phyloP scores from a whole-genome alignment of 2,888 invertebrate genomes.

The Erannis defoliaria region DNA sequence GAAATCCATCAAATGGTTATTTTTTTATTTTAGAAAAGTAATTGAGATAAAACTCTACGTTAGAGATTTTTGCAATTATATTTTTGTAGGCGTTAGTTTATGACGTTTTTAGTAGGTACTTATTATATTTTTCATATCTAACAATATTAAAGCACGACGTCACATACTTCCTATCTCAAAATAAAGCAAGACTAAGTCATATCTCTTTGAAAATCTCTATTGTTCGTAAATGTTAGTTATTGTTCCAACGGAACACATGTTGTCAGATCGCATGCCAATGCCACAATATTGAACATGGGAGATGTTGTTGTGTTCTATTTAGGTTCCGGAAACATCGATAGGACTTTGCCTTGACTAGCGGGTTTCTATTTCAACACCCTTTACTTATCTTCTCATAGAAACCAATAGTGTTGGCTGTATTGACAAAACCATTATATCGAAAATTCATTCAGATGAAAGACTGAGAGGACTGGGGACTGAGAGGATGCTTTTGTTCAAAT shows the following conservation, averaged over 20 bases:
- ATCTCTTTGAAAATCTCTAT: conserved; percentile 28
- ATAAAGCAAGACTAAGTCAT: conserved; percentile 23
- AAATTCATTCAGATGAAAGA: background rate
- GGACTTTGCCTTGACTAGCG: conserved; percentile 17
- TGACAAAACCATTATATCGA: conserved; percentile 9
- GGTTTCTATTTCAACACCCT: conserved; percentile 19
- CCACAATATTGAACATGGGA: conserved; percentile 17
- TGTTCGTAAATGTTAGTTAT: conserved; percentile 33
- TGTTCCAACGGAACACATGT: conserved; percentile 21
- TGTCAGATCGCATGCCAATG: conserved; percentile 36
- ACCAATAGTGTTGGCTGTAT: background rate
- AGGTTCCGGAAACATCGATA: conserved; percentile 27
- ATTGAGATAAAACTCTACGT: background rate
- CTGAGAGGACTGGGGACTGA: no score
- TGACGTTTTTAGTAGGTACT: no score
- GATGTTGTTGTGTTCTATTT: conserved; percentile 20
- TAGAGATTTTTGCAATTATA: conserved; percentile 13
- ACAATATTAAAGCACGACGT: background rate
- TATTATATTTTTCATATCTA: background rate
- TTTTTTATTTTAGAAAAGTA: no score
- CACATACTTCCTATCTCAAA: conserved; percentile 8
- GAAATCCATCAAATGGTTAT: no score
- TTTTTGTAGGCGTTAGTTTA: conserved; percentile 21
- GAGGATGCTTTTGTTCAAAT: background rate
- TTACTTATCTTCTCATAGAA: background rate